Evolutionary conservation across 2,888 invertebrate species (phyloP), one percentile per base, ranked within the genome.

Genomic region (Ptilodon capucinus): DNA sequence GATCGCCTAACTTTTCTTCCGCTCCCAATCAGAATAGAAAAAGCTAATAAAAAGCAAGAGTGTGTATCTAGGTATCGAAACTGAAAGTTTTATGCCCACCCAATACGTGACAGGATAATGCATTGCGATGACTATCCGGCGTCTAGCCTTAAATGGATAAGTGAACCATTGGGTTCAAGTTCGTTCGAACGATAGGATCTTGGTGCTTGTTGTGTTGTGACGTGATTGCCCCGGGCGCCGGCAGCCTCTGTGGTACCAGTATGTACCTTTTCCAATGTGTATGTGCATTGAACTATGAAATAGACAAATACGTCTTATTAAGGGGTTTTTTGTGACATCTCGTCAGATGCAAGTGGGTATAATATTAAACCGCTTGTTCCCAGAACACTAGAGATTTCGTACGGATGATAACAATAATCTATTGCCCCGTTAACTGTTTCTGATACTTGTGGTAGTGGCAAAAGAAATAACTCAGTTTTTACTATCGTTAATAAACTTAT

Each of bases 151-250:
- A 73, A 70, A 76, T 57, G 75, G 78, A 55, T 61, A 71, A 71
- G 68, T 71, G 71, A 70, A 72, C 71, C 65, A 74, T 71, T 75
- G 69, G 73, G 80, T 79, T 81, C 79, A 80, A 80, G 84, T 81
- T 79, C 79, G 78, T 75, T 71, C 72, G 64, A 66, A 59, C 66
- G 76, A 78, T 80, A 75, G 60, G 59, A 77, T 78, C 76, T 70
- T 60, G 71, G 64, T 79, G 75, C 84, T 84, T 84, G 83, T 84
- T 86, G 84, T 84, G 83, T 78, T 73, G 71, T 76, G 78, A 79
- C 75, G 79, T 77, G 81, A 79, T 71, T 52, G 79, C 82, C 78
- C 64, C 76, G 51, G 81, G 84, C 84, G 80, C 84, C 84, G 82
- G 78, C 75, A 60, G 36, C 56, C 60, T 69, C 66, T 71, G 54